These are phyloP conservation scores for Sebastes fasciatus DNA, from an alignment of 2,113 vertebrate genomes.

Conservation along the genomic window DNA sequence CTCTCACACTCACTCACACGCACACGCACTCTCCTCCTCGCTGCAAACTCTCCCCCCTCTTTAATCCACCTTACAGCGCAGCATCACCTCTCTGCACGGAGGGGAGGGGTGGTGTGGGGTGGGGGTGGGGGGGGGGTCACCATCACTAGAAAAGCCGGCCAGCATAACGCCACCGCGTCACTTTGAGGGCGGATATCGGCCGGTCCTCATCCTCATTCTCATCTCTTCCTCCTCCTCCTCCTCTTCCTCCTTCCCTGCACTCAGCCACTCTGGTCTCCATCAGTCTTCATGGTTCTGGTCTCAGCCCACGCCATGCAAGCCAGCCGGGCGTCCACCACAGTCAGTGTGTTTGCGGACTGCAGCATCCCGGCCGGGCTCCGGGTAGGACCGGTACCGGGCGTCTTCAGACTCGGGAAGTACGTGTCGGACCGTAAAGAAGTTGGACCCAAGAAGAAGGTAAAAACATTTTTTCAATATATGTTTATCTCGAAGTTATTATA, in stretches of 20 bases:
- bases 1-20: conserved; percentile 88
- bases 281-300: conserved; percentile 85
- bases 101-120: conserved; percentile 25
- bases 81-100: conserved; percentile 47
- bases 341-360: conserved; percentile 93
- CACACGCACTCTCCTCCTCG: conserved; percentile 7
- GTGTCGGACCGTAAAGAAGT: conserved; percentile 95
- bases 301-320: conserved; percentile 89
- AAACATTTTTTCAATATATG: neutral
- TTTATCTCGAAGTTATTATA: neutral
- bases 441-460: conserved; percentile 94
- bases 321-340: conserved; percentile 85
- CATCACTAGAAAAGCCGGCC: conserved; percentile 93
- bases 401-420: conserved; percentile 98
- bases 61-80: conserved; percentile 55
- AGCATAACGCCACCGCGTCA: conserved; percentile 89
- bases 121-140: conserved; percentile 79
- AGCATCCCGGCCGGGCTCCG: conserved; percentile 95
- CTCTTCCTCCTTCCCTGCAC: conserved; percentile 56
- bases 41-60: conserved; percentile 49
- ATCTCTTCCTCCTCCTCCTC: conserved; percentile 36
- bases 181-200: conserved; percentile 93
- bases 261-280: conserved; percentile 70
- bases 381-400: conserved; percentile 93
- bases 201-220: conserved; percentile 83